Percentiles rank a stretch among this genome's conserved stretches.
Evolutionary conservation across 2,888 invertebrate species (phyloP).

Genomic region (Melangyna quadrimaculata): DNA sequence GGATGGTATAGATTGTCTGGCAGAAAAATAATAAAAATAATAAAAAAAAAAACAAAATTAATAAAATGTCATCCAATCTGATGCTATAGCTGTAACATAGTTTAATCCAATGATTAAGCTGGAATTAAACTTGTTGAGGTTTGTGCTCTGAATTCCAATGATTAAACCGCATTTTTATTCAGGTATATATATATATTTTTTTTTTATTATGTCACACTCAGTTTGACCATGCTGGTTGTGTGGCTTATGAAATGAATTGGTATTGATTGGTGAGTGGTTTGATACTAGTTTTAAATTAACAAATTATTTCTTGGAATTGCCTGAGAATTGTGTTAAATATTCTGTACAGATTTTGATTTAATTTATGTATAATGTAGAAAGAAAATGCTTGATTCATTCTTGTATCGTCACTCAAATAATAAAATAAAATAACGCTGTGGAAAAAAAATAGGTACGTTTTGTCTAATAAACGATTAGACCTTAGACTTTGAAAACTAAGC

Average conservation of each 20-base stretch:
- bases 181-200: not conserved
- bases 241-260: not conserved
- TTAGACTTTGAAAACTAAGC: no score
- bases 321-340: not conserved
- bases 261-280: not conserved
- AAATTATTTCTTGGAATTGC: not conserved
- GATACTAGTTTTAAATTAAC: not conserved
- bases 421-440: no score
- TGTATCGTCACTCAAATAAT: no score
- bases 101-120: slow-evolving; percentile 43
- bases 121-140: slow-evolving; percentile 33
- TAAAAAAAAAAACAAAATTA: no score
- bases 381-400: not conserved
- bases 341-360: not conserved
- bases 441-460: no score
- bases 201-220: slow-evolving; percentile 39
- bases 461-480: no score
- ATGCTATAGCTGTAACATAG: not conserved
- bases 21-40: not conserved
- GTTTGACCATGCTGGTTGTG: not conserved
- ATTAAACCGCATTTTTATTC: slow-evolving; percentile 35
- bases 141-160: slow-evolving; percentile 41
- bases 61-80: not conserved
- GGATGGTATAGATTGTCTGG: not conserved
- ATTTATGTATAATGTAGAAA: not conserved